Evolutionary conservation across 92 coral and sea anemone species (phyloP).

Genomic region (Bergia sp.): DNA sequence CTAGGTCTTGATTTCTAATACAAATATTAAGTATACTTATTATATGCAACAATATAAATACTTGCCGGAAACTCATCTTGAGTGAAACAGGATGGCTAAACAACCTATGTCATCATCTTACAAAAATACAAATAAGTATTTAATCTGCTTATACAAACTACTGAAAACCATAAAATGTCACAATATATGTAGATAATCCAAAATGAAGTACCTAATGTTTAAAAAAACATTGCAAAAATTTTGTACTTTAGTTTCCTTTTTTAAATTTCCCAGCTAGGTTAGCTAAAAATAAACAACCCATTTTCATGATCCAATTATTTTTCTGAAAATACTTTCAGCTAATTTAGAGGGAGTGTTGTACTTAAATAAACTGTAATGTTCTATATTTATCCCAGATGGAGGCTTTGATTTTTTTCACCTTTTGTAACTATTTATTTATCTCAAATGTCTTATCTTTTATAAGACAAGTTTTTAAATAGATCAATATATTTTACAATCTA

Average conservation of each 20-base stretch:
- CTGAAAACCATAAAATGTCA: background rate
- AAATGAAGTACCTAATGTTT: background rate
- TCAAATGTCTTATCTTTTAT: background rate
- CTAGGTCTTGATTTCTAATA: background rate
- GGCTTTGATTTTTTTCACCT: background rate
- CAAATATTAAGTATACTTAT: background rate
- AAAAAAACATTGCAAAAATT: too few relatives aligned
- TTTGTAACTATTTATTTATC: background rate
- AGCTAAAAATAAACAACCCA: background rate
- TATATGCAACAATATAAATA: too few relatives aligned
- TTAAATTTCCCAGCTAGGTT: background rate
- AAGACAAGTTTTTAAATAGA: background rate
- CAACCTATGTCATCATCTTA: background rate
- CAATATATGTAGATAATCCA: background rate
- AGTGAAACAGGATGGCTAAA: too few relatives aligned
- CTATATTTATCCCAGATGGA: background rate
- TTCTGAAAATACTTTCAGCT: background rate
- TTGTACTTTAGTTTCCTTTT: background rate
- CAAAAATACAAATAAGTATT: background rate
- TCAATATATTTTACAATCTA: background rate
- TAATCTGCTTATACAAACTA: background rate
- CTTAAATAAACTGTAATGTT: background rate
- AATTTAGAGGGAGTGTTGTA: background rate
- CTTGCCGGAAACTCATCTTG: background rate
- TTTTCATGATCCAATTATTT: background rate